Evolutionary conservation across 2,113 vertebrate genomes (phyloP).

Genomic region (Nannobrachium achirus): DNA sequence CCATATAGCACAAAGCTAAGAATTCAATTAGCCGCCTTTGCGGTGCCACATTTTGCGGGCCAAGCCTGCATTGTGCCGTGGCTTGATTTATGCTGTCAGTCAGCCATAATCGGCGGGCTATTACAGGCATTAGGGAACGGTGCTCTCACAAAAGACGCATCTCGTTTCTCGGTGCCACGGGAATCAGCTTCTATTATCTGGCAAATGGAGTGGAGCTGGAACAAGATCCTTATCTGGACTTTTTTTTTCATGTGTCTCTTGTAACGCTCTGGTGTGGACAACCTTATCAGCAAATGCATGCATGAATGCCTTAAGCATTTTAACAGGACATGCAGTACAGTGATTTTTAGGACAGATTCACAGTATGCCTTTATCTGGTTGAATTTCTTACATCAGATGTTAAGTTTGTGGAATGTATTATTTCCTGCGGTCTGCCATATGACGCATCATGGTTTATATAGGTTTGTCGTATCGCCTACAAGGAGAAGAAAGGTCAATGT

Average conservation of each 20-base stretch:
- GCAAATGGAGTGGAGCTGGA: conserved; percentile 45
- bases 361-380: no score
- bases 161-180: conserved; percentile 37
- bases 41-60: conserved; percentile 39
- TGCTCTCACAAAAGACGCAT: conserved; percentile 43
- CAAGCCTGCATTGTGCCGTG: conserved; percentile 33
- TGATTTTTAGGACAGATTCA: conserved; percentile 15
- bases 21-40: conserved; percentile 51
- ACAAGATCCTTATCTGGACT: conserved; percentile 40
- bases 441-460: no score
- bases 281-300: conserved; percentile 28
- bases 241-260: conserved; percentile 14
- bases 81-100: conserved; percentile 62
- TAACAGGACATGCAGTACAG: conserved; percentile 15
- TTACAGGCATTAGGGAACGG: conserved; percentile 56
- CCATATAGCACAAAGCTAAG: conserved; percentile 60
- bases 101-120: conserved; percentile 56
- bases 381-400: no score
- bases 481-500: no score
- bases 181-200: conserved; percentile 55
- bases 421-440: no score
- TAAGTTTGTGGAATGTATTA: no score
- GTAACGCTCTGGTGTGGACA: conserved; percentile 30
- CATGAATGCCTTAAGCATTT: conserved; percentile 33
- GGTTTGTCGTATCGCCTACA: no score